These are phyloP conservation scores for Martes flavigula DNA, from an alignment of 2,797 vertebrate genomes.

Conservation along the genomic window DNA sequence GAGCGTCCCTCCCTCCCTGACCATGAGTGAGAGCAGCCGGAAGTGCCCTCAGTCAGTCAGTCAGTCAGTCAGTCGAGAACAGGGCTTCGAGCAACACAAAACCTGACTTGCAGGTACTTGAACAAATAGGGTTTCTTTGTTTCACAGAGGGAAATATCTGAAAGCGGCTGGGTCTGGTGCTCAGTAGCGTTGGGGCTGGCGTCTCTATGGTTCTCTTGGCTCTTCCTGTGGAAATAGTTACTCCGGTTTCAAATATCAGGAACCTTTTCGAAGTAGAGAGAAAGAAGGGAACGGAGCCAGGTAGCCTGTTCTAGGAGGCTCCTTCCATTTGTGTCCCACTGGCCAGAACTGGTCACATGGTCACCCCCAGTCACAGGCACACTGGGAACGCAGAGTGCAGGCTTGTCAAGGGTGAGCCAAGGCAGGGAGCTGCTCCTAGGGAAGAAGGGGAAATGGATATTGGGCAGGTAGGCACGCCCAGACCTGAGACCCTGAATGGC, in stretches of 20 bases:
- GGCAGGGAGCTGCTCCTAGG: neutral
- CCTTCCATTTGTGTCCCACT: neutral
- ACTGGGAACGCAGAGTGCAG: neutral
- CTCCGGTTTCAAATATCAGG: neutral
- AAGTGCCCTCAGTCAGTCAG: neutral
- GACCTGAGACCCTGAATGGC: neutral
- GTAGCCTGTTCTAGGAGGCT: neutral
- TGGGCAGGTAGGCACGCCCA: neutral
- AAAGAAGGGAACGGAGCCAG: neutral
- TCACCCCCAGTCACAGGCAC: neutral
- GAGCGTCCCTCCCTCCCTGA: neutral
- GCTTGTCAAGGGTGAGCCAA: neutral
- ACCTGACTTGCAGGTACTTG: neutral
- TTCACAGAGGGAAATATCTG: neutral
- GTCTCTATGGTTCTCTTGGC: neutral
- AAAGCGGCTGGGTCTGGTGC: neutral
- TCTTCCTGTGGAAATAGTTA: neutral
- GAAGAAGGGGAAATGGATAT: neutral
- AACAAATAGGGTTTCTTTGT: neutral
- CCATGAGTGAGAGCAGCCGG: neutral
- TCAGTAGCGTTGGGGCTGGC: neutral
- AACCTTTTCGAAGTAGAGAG: neutral
- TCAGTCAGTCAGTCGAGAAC: no score
- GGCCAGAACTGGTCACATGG: neutral
- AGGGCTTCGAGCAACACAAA: neutral